Base-by-base conservation (phyloP, 2,888 invertebrate species). In the Cylloceria caligata region DNA sequence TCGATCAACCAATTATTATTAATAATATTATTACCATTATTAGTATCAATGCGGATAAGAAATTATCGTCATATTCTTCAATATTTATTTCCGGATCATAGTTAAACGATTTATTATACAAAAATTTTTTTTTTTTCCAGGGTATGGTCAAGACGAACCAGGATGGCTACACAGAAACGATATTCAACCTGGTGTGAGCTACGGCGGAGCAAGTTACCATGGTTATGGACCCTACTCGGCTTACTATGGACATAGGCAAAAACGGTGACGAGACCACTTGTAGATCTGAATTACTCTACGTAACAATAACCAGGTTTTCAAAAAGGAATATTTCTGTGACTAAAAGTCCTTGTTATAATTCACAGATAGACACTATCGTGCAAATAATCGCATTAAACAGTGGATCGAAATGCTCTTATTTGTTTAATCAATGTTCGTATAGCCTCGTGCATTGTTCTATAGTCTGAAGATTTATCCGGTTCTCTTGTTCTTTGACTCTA, bases 151-250 rank as follows among this genome's bases (percentile, higher is more conserved):
- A 45, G 92, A 92, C 0, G 92, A 92, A 62, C 42, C 86, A 0
- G 87, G 87, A 24, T 92, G 92, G 92, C 85, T 86, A 30, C 91
- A 92, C 80, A 89, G 92, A 67, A 92, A 89, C 72, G 92, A 92
- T 64, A 80, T 88, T 30, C 86, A 83, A 13, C 82, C 60, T 77
- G 24, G 83, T 36, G 11, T 87, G 82, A 69, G 47, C 64, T 27
- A 83, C 21, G 81, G 82, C 5, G 73, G 69, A 13, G 73, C 82
- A 16, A 69, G 81, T 39, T 89, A 88, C 80, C 86, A 87, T n/a
- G 86, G 83, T 42, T 86, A 88, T 47, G 80, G 77, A 45, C 76
- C 83, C 13, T 77, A 77, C 47, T 75, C 85, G n/a, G 80, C 67
- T 39, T 86, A 86, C 76, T 87, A 83, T 73, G 86, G 62, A 49